Base-by-base conservation (phyloP, 1,140 invertebrate genomes). In the Capitella teleta region DNA sequence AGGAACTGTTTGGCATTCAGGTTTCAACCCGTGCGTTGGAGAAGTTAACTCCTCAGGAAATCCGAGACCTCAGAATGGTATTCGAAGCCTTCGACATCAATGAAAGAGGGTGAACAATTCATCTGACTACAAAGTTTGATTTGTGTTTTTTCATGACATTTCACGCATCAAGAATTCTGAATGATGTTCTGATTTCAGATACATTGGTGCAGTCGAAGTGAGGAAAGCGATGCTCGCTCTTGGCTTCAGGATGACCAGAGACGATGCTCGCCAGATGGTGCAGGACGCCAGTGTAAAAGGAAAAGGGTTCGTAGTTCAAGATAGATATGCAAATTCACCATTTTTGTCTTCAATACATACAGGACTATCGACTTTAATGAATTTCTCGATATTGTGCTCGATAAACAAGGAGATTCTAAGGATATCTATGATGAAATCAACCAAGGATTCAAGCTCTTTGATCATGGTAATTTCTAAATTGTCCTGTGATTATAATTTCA, bases 351-450 rank as follows among this genome's bases (percentile, higher is more conserved):
- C 25, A 21, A 40, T 24, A 41, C 51, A 58, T 59, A 28, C 43
- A 69, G 67, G 26, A 54, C 58, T 36, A 52, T 68, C 18, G 56
- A 63, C 52, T 66, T 71, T 50, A 62, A 61, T 52, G 66, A 70
- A 43, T 71, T 67, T 58, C 48, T 71, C 14, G 67, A 69, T 47
- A 61, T 63, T n/a, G 57, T 71, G 2, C 66, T 71, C 23, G 64
- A 66, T 52, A 57, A 59, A 54, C 68, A 71, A 47, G 65, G 60
- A n/a, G 61, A 68, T 44, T 55, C 62, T 0, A 53, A 61, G 49
- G 68, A 71, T 52, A 59, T 62, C 10, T 63, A 66, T 55, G 65
- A 67, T 53, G 68, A 71, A 53, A 71, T 71, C 49, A 47, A 64
- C 8, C 63, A 68, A 42, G 68, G 64, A 23, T 71, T 71, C 51